Evolutionary conservation across 2,888 invertebrate species (phyloP).

Genomic region (Tetragonisca angustula): DNA sequence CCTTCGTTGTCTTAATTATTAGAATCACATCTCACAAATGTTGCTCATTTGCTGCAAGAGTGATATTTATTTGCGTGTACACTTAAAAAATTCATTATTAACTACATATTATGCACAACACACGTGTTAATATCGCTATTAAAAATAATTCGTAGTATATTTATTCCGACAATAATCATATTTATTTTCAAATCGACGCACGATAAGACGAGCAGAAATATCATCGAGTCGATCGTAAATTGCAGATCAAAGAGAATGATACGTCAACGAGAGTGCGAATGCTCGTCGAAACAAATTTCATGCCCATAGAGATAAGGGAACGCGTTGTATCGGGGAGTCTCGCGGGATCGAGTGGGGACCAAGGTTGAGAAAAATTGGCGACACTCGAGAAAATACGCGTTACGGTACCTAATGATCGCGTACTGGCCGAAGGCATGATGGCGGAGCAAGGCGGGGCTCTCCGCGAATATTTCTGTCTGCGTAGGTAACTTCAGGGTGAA

Average conservation of each 20-base stretch:
- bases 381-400: conserved; percentile 68
- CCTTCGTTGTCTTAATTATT: background rate
- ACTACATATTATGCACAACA: too few relatives aligned
- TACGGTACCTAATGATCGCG: conserved; percentile 81
- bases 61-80: too few relatives aligned
- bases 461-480: conserved; percentile 75
- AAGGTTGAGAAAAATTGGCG: conserved; percentile 32
- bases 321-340: background rate
- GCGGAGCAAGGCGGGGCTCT: conserved; percentile 80
- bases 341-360: background rate
- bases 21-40: accelerated
- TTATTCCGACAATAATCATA: background rate
- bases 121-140: too few relatives aligned
- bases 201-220: background rate
- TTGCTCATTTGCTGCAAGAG: background rate
- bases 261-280: background rate
- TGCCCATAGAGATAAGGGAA: conserved; percentile 12
- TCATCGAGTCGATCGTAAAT: background rate
- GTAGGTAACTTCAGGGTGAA: conserved; percentile 68
- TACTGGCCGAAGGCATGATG: conserved; percentile 77
- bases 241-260: background rate
- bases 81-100: too few relatives aligned
- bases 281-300: background rate
- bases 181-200: background rate
- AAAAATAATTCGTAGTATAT: too few relatives aligned